A percentile compares a stretch with the other conserved stretches of the same genome.
phyloP scores from a whole-genome alignment of 2,888 invertebrate species.

The Argyresthia goedartella region DNA sequence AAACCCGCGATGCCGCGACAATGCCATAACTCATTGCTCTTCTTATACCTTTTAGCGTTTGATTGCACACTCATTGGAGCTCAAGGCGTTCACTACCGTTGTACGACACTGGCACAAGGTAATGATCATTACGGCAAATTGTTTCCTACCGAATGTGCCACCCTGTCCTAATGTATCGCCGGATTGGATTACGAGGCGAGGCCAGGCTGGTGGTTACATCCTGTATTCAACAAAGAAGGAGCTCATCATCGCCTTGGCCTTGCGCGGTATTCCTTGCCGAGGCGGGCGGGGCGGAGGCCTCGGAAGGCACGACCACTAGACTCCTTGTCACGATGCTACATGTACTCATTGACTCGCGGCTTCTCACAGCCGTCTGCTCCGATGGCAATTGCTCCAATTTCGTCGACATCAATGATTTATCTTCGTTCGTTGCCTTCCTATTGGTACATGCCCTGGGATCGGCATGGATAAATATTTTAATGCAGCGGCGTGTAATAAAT shows the following conservation, averaged over 20 bases:
- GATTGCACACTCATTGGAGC: neutral
- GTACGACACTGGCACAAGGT: slow-evolving; percentile 22
- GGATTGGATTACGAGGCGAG: slow-evolving; percentile 30
- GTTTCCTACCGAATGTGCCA: slow-evolving; percentile 28
- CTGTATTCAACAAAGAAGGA: slow-evolving; percentile 42
- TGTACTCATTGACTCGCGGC: neutral
- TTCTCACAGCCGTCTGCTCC: neutral
- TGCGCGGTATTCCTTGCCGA: slow-evolving; percentile 3
- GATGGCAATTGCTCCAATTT: neutral
- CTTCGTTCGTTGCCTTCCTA: neutral
- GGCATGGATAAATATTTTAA: too few species aligned
- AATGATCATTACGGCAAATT: slow-evolving; percentile 36
- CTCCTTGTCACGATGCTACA: slow-evolving; percentile 1
- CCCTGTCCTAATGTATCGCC: slow-evolving; percentile 27
- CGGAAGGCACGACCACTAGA: neutral
- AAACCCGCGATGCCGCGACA: neutral
- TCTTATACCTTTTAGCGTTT: neutral
- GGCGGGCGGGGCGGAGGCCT: slow-evolving; percentile 4
- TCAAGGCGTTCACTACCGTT: slow-evolving; percentile 2
- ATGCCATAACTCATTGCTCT: neutral
- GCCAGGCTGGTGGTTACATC: slow-evolving; percentile 37
- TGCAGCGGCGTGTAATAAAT: too few species aligned
- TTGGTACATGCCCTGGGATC: neutral
- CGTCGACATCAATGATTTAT: neutral
- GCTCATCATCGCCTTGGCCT: slow-evolving; percentile 10